phyloP scores from a whole-genome alignment of 2,888 invertebrate genomes.

The Hoplodrina blanda region DNA sequence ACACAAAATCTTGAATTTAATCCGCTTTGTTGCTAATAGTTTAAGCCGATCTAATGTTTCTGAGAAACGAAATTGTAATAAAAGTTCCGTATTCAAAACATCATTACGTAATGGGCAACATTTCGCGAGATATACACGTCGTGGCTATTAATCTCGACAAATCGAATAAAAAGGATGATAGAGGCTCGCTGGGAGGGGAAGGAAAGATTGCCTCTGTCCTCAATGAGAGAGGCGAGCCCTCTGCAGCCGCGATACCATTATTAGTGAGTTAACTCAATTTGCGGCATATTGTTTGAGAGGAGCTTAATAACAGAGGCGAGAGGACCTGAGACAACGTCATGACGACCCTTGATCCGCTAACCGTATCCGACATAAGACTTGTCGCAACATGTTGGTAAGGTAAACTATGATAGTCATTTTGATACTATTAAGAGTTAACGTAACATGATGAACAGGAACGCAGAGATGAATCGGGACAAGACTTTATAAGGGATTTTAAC shows the following conservation, averaged over 20 bases:
- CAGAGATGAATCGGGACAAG: too few relatives aligned
- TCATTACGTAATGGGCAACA: conserved; percentile 60
- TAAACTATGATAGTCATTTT: conserved; percentile 25
- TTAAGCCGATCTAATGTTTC: conserved; percentile 17
- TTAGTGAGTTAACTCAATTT: conserved; percentile 91
- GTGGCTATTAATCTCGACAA: conserved; percentile 85
- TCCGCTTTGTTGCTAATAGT: conserved; percentile 38
- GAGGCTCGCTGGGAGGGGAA: conserved; percentile 75
- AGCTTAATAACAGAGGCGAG: conserved; percentile 89
- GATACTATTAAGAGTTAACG: conserved; percentile 1
- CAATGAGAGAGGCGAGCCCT: conserved; percentile 81
- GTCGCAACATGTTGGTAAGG: conserved; percentile 19
- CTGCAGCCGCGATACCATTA: conserved; percentile 87
- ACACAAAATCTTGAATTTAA: conserved; percentile 49
- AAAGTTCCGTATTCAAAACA: conserved; percentile 16
- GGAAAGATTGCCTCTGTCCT: conserved; percentile 84
- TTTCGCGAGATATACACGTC: conserved; percentile 76
- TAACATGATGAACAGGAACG: too few relatives aligned
- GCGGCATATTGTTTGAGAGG: conserved; percentile 90
- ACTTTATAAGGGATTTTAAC: too few relatives aligned
- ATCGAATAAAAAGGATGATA: conserved; percentile 86
- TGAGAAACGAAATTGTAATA: conserved; percentile 3
- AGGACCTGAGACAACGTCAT: conserved; percentile 83
- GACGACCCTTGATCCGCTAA: conserved; percentile 81
- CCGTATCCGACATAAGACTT: conserved; percentile 59